Evolutionary conservation across 2,113 vertebrate species (phyloP), one percentile per base, ranked within the genome.

Genomic region (Acanthisitta chloris): DNA sequence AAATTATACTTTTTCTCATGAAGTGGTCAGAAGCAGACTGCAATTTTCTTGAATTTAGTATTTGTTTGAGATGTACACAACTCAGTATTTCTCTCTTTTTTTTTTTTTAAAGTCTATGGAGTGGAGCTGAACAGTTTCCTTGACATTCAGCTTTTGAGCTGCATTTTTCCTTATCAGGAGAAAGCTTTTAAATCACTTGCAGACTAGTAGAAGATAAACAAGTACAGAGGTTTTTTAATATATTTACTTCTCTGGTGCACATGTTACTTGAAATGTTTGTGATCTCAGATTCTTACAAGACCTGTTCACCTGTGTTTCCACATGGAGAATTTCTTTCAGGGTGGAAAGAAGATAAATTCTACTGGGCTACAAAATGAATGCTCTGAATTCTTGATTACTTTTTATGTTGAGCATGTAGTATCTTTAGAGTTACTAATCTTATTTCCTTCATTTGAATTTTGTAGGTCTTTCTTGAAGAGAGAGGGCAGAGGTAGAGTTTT

Each of bases 81-180:
- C 10, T 67, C 1, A 2, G 2, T 88, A 12, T 59, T 16, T 66
- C 0, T 17, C 11, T 29, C 16, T 43, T 6, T 14, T 14, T 17
- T 46, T 15, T 42, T 23, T 33, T 49, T 23, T 6, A 66, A 21
- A n/a, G n/a, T 59, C 17, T 64, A 5, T 4, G 4, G 12, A 74
- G 21, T 8, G 7, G 3, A 76, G 33, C 28, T 61, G 38, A 33
- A 12, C 21, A 28, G 40, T 74, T 94, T 89, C 4, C 5, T 79
- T 94, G 57, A 61, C 57, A 65, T 82, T 72, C 40, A 85, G 43
- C 25, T 78, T 86, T 45, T 76, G 12, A 92, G 64, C 12, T 79
- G 28, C 8, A 6, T 79, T 94, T 79, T 71, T 64, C 10, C 25
- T 82, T 79, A 72, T 65, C 8, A 14, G 25, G 4, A 79, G 28